Evolutionary conservation across 2,888 invertebrate species (phyloP).

Genomic region (Netelia virgata): DNA sequence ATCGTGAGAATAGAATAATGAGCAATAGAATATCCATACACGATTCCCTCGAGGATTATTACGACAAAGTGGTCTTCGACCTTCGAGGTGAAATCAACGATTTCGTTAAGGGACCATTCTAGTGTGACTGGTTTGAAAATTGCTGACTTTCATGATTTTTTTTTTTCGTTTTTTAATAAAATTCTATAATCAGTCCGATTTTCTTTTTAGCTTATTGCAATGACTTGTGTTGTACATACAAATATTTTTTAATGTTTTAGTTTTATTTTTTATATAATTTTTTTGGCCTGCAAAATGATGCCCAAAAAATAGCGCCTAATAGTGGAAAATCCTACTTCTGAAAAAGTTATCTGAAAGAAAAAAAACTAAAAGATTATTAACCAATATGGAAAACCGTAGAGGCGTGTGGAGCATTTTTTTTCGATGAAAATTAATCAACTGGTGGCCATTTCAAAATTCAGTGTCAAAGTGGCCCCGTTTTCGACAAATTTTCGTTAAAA

Average conservation of each 20-base stretch:
- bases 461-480: too few relatives aligned
- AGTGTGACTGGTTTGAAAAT: not conserved
- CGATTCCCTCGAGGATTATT: constrained; percentile 86
- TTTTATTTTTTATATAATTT: too few relatives aligned
- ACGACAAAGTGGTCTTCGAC: constrained; percentile 87
- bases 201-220: not conserved
- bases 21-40: constrained; percentile 54
- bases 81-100: constrained; percentile 85
- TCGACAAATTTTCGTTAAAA: rapidly evolving
- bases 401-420: too few relatives aligned
- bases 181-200: not conserved
- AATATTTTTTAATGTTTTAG: too few relatives aligned
- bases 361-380: too few relatives aligned
- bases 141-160: not conserved
- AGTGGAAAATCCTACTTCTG: too few relatives aligned
- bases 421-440: too few relatives aligned
- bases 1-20: constrained; percentile 33
- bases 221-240: not conserved
- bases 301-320: too few relatives aligned
- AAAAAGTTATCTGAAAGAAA: too few relatives aligned
- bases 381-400: too few relatives aligned
- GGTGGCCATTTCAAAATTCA: too few relatives aligned
- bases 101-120: not conserved
- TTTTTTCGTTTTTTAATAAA: not conserved
- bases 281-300: too few relatives aligned